These are phyloP conservation scores for Micropterix aruncella DNA, from an alignment of 2,888 invertebrate genomes.

Conservation along the genomic window DNA sequence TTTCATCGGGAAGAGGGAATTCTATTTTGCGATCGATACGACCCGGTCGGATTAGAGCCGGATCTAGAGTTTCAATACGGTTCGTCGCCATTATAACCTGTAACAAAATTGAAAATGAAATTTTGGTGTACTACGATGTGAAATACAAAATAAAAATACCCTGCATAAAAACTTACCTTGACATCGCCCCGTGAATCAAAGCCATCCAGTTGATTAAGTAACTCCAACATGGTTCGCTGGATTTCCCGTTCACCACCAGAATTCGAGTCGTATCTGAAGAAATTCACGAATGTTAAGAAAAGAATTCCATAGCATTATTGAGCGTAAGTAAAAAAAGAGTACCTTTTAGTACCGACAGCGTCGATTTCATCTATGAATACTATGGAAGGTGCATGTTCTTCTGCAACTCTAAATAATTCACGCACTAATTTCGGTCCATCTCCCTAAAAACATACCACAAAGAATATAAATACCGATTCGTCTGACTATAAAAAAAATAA, in stretches of 20 bases:
- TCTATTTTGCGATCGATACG: constrained; percentile 99
- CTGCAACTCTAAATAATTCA: constrained; percentile 96
- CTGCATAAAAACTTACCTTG: constrained; percentile 51
- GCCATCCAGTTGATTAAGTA: constrained; percentile 96
- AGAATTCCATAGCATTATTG: not conserved
- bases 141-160: constrained; percentile 3
- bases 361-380: constrained; percentile 99
- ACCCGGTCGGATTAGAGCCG: constrained; percentile 95
- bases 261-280: constrained; percentile 80
- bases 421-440: constrained; percentile 98
- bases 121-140: not conserved
- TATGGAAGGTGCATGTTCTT: constrained; percentile 98
- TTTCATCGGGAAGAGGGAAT: constrained; percentile 97
- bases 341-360: constrained; percentile 94
- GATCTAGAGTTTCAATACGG: constrained; percentile 96
- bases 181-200: constrained; percentile 95
- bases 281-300: not conserved
- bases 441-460: too few species aligned
- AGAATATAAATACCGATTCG: too few species aligned
- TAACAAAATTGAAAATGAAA: too few species aligned
- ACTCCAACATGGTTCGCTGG: constrained; percentile 97
- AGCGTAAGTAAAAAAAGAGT: constrained; percentile 8
- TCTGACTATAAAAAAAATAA: too few species aligned
- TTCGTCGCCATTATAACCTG: constrained; percentile 93
- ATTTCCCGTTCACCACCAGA: constrained; percentile 99